Percentiles rank a stretch among this genome's conserved stretches.
Evolutionary conservation across 2,113 vertebrate genomes (phyloP).

Genomic region (Salvelinus sp.): DNA sequence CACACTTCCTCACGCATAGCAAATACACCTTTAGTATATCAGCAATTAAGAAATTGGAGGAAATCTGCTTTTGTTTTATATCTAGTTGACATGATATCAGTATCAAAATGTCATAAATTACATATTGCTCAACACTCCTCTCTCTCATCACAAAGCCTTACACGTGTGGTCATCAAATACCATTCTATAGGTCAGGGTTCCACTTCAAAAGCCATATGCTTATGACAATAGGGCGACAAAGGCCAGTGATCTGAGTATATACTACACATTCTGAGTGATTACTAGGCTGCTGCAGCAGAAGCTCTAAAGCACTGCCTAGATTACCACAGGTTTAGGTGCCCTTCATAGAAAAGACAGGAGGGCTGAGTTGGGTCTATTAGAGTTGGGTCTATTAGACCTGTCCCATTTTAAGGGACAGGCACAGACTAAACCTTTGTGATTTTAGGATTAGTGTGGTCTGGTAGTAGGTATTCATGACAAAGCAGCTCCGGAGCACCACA

Average conservation of each 20-base stretch:
- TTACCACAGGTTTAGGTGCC: constrained; percentile 34
- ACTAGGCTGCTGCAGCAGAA: constrained; percentile 69
- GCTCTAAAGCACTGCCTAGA: constrained; percentile 45
- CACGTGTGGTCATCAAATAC: constrained; percentile 31
- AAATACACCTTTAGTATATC: neutral
- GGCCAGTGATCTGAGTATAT: constrained; percentile 16
- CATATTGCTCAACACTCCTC: neutral
- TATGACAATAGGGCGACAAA: constrained; percentile 25
- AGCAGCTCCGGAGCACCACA: too few relatives aligned
- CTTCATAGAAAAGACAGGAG: neutral
- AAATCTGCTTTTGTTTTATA: neutral
- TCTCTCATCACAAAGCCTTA: constrained; percentile 32
- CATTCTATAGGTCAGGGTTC: constrained; percentile 34
- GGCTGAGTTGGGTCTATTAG: neutral
- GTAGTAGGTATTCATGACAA: too few relatives aligned
- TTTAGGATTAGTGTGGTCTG: too few relatives aligned
- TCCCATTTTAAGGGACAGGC: neutral
- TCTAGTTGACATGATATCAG: neutral
- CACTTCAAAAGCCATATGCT: constrained; percentile 19
- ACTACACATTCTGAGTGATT: constrained; percentile 80
- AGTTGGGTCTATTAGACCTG: neutral
- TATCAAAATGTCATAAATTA: neutral
- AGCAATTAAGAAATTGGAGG: too few relatives aligned
- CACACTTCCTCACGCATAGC: neutral
- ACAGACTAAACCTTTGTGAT: neutral